These are phyloP conservation scores for Lagopus leucura DNA, from an alignment of 2,113 vertebrate genomes.

Conservation along the genomic window DNA sequence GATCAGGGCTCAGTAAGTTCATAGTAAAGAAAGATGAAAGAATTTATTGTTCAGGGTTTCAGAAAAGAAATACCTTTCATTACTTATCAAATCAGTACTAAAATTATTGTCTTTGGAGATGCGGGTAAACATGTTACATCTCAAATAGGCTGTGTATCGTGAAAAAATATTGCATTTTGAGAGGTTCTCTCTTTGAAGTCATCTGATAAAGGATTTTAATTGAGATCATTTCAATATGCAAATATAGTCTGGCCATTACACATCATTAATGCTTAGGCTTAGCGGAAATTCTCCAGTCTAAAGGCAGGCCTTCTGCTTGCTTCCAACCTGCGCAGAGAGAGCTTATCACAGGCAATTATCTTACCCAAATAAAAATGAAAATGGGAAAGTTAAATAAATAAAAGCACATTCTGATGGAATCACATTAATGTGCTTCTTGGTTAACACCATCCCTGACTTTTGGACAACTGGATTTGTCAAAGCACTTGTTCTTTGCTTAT, in stretches of 20 bases:
- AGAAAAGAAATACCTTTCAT: constrained; percentile 27
- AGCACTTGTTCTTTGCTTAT: constrained; percentile 68
- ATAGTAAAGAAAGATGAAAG: constrained; percentile 50
- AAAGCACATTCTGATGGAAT: constrained; percentile 80
- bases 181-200: constrained; percentile 65
- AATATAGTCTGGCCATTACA: constrained; percentile 61
- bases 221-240: constrained; percentile 81
- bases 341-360: constrained; percentile 84
- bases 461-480: constrained; percentile 70
- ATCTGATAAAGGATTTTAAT: constrained; percentile 71
- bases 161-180: constrained; percentile 63
- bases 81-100: constrained; percentile 47
- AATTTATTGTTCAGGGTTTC: not conserved
- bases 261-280: constrained; percentile 41
- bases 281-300: constrained; percentile 43
- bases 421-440: constrained; percentile 66
- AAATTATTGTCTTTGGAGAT: constrained; percentile 53
- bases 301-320: constrained; percentile 66
- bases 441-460: constrained; percentile 75
- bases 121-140: constrained; percentile 57
- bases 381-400: constrained; percentile 86
- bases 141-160: constrained; percentile 37
- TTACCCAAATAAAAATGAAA: constrained; percentile 85
- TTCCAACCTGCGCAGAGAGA: constrained; percentile 59
- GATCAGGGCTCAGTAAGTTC: constrained; percentile 5